Conservation (phyloP, 1,140 invertebrate genomes). For the Ganaspis sp. region DNA sequence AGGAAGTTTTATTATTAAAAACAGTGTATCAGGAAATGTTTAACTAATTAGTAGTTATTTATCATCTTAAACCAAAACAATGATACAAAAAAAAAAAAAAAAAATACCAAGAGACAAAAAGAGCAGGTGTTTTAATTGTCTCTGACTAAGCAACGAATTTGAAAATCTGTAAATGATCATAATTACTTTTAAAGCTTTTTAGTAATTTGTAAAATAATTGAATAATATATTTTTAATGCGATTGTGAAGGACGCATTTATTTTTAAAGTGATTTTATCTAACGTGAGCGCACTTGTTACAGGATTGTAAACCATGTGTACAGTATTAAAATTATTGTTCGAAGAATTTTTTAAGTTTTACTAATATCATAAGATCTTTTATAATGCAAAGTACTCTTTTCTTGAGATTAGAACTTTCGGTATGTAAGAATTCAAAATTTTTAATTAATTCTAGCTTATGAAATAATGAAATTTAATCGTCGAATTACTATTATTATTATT, state of each 20-base stretch:
- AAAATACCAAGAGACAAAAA: slow-evolving; percentile 5
- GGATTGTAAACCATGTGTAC: slow-evolving; percentile 26
- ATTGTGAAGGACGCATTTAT: not conserved
- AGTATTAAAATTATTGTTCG: slow-evolving; percentile 1
- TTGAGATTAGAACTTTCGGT: not conserved
- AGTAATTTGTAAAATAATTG: not conserved
- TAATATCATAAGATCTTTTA: slow-evolving; percentile 21
- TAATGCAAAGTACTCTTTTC: slow-evolving; percentile 21
- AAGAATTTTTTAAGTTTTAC: slow-evolving; percentile 20
- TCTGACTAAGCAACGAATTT: slow-evolving; percentile 11
- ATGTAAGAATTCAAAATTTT: not conserved
- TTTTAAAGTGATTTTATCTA: not conserved
- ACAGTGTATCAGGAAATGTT: not conserved
- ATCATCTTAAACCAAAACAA: slow-evolving; percentile 17
- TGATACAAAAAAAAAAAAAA: not conserved
- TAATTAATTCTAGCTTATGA: not conserved
- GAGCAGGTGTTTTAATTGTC: not conserved
- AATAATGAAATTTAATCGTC: slow-evolving; percentile 15
- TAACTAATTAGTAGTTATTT: slow-evolving; percentile 18
- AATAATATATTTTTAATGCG: slow-evolving; percentile 12
- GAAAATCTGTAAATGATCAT: not conserved
- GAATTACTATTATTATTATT: too few species aligned
- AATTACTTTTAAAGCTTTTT: not conserved
- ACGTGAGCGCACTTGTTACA: slow-evolving; percentile 21
- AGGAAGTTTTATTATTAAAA: not conserved